Percentiles rank a stretch among this genome's conserved stretches.
These are phyloP conservation scores for Sander vitreus DNA, from an alignment of 2,113 vertebrate species.

Conservation along the genomic window DNA sequence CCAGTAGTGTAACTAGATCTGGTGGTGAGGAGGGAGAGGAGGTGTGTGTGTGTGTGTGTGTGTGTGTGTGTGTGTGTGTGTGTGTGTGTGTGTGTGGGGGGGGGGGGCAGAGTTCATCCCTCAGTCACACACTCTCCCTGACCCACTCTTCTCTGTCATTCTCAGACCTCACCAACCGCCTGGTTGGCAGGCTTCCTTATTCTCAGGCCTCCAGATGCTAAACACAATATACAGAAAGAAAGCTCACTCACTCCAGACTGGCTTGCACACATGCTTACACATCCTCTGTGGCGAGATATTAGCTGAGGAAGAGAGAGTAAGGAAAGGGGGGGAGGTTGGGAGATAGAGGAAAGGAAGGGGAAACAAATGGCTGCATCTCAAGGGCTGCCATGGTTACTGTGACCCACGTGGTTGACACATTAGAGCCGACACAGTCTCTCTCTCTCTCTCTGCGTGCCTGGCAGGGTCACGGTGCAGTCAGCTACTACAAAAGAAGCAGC, in stretches of 20 bases:
- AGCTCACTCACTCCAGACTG: conserved; percentile 39
- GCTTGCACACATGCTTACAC: conserved; percentile 47
- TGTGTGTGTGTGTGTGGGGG: neutral
- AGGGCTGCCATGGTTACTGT: conserved; percentile 81
- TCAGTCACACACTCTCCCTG: conserved; percentile 75
- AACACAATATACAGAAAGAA: conserved; percentile 27
- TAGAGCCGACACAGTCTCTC: conserved; percentile 52
- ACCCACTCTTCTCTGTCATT: conserved; percentile 59
- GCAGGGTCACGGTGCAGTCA: conserved; percentile 81
- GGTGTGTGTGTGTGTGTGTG: neutral
- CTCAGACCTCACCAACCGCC: conserved; percentile 43
- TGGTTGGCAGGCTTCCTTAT: conserved; percentile 57
- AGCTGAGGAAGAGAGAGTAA: conserved; percentile 21
- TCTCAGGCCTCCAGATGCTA: conserved; percentile 67
- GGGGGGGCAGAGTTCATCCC: conserved; percentile 67
- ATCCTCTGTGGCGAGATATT: conserved; percentile 50
- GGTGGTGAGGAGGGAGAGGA: conserved; percentile 30
- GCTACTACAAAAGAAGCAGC: conserved; percentile 76
- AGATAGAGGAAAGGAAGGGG: neutral
- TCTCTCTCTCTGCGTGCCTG: conserved; percentile 54
- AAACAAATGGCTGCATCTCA: conserved; percentile 62
- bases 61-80: neutral
- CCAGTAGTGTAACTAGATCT: conserved; percentile 70
- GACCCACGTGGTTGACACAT: conserved; percentile 83
- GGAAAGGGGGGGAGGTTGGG: neutral